phyloP scores from a whole-genome alignment of 2,113 vertebrate genomes.

The Solenodon paradoxus region DNA sequence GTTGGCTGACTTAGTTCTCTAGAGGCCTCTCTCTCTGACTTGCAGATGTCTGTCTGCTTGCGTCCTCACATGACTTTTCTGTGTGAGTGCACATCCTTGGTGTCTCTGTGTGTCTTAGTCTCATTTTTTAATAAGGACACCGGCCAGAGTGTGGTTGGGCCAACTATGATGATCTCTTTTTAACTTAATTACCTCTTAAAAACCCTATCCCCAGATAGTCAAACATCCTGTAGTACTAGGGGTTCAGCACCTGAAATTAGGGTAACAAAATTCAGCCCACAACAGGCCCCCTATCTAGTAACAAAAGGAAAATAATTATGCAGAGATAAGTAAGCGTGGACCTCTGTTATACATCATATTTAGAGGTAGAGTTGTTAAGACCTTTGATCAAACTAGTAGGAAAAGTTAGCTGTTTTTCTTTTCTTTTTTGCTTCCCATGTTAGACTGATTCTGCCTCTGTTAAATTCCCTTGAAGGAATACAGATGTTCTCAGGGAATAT shows the following conservation, averaged over 20 bases:
- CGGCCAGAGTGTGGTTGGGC: not conserved
- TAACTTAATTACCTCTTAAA: not conserved
- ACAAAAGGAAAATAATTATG: not conserved
- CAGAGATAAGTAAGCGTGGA: not conserved
- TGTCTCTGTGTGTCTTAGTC: not conserved
- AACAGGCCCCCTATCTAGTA: not conserved
- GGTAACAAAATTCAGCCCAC: not conserved
- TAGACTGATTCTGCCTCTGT: not conserved
- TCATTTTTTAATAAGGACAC: not conserved
- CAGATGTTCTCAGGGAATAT: not conserved
- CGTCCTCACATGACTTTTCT: not conserved
- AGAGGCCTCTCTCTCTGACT: not conserved
- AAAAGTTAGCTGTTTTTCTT: not conserved
- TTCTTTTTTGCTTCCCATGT: not conserved
- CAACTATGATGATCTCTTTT: not conserved
- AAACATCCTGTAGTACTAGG: not conserved
- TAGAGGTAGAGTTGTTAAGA: not conserved
- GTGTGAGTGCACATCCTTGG: too few relatives aligned
- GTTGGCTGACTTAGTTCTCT: not conserved
- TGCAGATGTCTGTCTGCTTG: not conserved
- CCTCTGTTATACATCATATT: not conserved
- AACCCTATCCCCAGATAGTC: not conserved
- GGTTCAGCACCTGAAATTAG: not conserved
- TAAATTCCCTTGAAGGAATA: not conserved
- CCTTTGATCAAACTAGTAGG: not conserved